Base-by-base conservation (phyloP, 23 tunicate genomes). In the Ascidia mentula region DNA sequence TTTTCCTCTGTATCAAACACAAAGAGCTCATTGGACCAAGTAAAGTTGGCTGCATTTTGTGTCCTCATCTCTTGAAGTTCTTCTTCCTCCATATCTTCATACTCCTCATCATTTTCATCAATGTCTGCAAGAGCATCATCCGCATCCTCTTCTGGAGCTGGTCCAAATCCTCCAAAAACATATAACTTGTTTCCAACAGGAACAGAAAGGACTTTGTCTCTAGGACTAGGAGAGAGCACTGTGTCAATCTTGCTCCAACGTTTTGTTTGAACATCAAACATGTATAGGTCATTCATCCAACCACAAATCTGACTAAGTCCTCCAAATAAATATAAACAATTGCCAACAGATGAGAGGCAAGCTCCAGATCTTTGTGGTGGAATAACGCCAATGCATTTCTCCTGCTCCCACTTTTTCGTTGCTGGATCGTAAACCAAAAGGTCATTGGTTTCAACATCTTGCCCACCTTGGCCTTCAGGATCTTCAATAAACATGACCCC, bases 281-380 rank as follows among this genome's bases (percentile, higher is more conserved):
- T 36, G 53, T 73, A 86, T 30, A 90, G 37, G 77, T 90, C 96
- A 46, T 86, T 77, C 76, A 90, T 34, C 96, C 96, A 90, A 26
- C 96, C 96, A 69, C 74, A 31, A 3, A 76, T 24, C 34, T 90
- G 89, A 40, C 96, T 90, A 0, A 90, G 39, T 6, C 96, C 96
- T 0, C 96, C 96, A 85, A 90, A 90, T 38, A 90, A 70, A 77
- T 90, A 90, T 22, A 90, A 76, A 34, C 59, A 32, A 22, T 86
- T 76, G 1, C 89, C 89, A 4, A 81, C 84, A 24, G 87, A 45
- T 26, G 85, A 30, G 76, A 90, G 22, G 65, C 65, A 53, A 53
- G 96, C 82, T 13, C 96, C 96, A 0, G 96, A 90, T 12, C 96
- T 76, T 80, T 69, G 86, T n/a, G 75, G 71, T 59, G 96, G 96